These are phyloP conservation scores for Cyprinus carpio DNA, from an alignment of 2,113 vertebrate species.

Conservation along the genomic window DNA sequence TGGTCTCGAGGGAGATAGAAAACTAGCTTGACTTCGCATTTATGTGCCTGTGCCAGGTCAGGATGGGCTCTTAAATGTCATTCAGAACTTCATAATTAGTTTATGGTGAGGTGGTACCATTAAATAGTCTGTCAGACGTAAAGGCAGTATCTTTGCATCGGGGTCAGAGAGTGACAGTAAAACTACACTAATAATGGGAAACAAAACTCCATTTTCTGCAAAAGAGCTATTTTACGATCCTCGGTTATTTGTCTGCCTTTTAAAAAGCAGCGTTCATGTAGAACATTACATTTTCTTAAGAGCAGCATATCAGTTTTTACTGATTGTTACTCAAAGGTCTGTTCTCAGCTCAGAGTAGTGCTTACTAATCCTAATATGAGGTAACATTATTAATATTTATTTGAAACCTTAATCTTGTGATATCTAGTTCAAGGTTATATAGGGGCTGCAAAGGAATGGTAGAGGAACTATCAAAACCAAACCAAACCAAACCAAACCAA, in stretches of 20 bases:
- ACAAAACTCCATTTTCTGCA: conserved; percentile 20
- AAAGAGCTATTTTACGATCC: background rate
- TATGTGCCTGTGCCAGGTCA: conserved; percentile 52
- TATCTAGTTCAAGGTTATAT: conserved; percentile 14
- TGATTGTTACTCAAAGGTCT: background rate
- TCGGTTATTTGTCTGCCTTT: conserved; percentile 21
- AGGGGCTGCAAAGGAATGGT: background rate
- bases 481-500: no score
- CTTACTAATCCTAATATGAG: background rate
- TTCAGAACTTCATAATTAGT: conserved; percentile 50
- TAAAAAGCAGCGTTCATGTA: conserved; percentile 7
- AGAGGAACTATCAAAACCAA: background rate
- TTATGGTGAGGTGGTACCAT: background rate
- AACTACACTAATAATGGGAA: background rate
- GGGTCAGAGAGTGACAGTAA: background rate
- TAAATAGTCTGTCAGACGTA: background rate
- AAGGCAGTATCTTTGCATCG: background rate
- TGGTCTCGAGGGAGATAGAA: conserved; percentile 39
- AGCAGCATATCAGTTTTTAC: background rate
- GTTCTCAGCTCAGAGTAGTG: background rate
- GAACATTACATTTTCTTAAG: background rate
- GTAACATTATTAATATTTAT: conserved; percentile 24
- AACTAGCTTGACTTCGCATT: conserved; percentile 48
- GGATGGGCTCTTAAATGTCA: conserved; percentile 63
- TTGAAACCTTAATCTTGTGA: conserved; percentile 22